A percentile compares a stretch with the other conserved stretches of the same genome.
Conservation (phyloP, 2,113 vertebrate genomes). For the Nothoprocta pentlandii region DNA sequence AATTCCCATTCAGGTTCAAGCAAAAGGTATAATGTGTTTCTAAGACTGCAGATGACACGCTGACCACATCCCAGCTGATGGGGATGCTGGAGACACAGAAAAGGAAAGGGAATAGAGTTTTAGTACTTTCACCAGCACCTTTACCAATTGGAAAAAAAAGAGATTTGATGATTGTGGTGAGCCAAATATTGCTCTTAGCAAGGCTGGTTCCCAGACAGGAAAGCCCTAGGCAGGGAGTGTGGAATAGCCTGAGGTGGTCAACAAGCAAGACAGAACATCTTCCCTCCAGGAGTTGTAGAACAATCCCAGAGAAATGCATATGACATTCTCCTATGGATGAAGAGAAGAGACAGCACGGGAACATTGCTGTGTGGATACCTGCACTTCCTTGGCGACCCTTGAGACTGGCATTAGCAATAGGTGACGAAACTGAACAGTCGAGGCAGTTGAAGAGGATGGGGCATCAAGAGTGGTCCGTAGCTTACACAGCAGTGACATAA, state of each 20-base stretch:
- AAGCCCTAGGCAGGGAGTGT: neutral
- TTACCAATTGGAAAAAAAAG: neutral
- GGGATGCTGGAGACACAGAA: neutral
- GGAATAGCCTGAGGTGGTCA: neutral
- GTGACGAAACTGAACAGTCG: neutral
- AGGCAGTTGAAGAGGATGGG: neutral
- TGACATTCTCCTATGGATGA: neutral
- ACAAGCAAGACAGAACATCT: neutral
- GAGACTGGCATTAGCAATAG: neutral
- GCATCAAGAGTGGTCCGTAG: neutral
- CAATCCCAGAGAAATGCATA: neutral
- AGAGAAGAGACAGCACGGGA: neutral
- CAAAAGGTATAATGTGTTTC: neutral
- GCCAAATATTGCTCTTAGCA: neutral
- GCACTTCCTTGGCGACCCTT: neutral
- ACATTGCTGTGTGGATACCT: neutral
- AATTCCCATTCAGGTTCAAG: neutral
- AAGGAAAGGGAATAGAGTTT: neutral
- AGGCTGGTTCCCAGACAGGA: neutral
- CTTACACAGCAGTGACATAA: neutral
- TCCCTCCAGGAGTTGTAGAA: neutral
- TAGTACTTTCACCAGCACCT: neutral
- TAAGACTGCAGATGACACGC: neutral
- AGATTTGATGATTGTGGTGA: neutral
- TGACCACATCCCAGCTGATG: neutral